Conservation (phyloP, 2,888 invertebrate genomes). For the Tuta absoluta region DNA sequence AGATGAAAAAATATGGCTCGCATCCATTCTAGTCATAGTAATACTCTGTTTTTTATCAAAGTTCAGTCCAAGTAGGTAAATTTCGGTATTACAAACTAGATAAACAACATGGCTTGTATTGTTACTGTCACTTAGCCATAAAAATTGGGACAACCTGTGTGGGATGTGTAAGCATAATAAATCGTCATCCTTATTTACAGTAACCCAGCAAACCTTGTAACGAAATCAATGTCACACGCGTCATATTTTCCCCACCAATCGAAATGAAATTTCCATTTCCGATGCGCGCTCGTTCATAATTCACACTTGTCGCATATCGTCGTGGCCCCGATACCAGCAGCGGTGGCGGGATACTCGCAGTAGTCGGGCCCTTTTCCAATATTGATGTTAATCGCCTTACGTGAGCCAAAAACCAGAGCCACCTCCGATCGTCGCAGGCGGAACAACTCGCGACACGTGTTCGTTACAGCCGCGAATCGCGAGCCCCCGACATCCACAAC, state of each 20-base stretch:
- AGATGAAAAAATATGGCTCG: constrained; percentile 9
- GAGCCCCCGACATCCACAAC: no score
- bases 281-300: constrained; percentile 34
- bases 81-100: no score
- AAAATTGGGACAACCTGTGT: no score
- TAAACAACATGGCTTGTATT: no score
- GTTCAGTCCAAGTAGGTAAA: not conserved
- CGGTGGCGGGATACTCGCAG: constrained; percentile 22
- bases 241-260: not conserved
- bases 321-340: constrained; percentile 19
- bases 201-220: constrained; percentile 4
- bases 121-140: no score
- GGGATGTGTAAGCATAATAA: not conserved
- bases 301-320: constrained; percentile 33
- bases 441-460: not conserved
- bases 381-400: constrained; percentile 51
- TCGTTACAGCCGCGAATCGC: constrained; percentile 3
- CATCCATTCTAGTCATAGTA: not conserved
- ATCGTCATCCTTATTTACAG: not conserved
- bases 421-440: not conserved
- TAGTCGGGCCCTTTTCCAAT: constrained; percentile 36
- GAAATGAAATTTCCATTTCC: constrained; percentile 19
- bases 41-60: not conserved
- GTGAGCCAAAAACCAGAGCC: constrained; percentile 40
- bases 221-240: constrained; percentile 9